Percentiles rank a stretch among this genome's conserved stretches.
phyloP scores from a whole-genome alignment of 2,797 vertebrate genomes.

The Heliangelus exortis region DNA sequence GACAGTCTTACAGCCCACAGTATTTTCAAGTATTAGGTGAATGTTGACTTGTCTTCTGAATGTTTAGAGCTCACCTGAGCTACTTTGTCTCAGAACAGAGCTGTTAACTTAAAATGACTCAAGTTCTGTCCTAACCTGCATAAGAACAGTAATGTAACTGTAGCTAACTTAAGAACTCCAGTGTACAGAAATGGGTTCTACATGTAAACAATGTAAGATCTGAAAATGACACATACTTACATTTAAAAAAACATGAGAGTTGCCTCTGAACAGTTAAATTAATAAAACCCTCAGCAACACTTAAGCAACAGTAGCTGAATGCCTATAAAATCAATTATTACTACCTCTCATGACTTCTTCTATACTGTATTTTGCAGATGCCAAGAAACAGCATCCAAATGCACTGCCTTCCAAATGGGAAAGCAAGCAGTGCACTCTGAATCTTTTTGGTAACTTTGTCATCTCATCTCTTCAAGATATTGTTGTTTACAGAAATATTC shows the following conservation, averaged over 20 bases:
- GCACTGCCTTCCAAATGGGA: background rate
- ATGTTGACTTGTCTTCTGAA: background rate
- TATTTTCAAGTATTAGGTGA: background rate
- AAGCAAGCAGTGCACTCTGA: background rate
- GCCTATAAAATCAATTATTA: background rate
- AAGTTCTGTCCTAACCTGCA: rapidly evolving
- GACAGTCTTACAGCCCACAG: rapidly evolving
- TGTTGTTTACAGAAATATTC: background rate
- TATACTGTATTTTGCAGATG: background rate
- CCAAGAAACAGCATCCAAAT: background rate
- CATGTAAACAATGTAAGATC: rapidly evolving
- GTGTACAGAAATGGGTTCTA: background rate
- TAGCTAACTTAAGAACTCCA: background rate
- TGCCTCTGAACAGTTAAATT: background rate
- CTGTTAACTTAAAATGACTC: background rate
- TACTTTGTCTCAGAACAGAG: background rate
- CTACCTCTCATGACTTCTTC: background rate
- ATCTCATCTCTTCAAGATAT: background rate
- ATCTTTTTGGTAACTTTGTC: background rate
- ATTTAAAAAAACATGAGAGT: background rate
- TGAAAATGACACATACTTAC: background rate
- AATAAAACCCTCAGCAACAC: background rate
- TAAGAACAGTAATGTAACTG: background rate
- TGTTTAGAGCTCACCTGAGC: background rate
- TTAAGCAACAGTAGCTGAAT: background rate